These are phyloP conservation scores for Cottoperca gobio DNA, from an alignment of 2,797 vertebrate species.

Conservation along the genomic window DNA sequence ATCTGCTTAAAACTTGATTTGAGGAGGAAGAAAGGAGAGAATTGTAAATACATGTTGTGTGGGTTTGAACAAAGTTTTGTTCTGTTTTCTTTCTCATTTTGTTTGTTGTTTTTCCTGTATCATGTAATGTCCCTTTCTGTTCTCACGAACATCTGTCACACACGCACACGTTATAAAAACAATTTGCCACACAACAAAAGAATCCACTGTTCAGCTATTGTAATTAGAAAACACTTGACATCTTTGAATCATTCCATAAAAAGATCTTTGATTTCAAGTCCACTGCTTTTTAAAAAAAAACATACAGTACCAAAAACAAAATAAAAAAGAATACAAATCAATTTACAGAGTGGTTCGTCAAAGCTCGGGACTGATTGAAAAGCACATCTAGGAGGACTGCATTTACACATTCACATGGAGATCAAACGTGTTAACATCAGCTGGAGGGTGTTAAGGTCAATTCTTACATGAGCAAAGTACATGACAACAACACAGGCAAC, in stretches of 20 bases:
- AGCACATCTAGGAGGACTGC: constrained; percentile 15
- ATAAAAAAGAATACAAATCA: constrained; percentile 43
- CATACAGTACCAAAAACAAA: constrained; percentile 57
- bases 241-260: constrained; percentile 63
- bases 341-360: constrained; percentile 25
- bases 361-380: constrained; percentile 19
- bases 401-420: constrained; percentile 34
- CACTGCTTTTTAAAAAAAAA: constrained; percentile 15
- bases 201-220: constrained; percentile 34
- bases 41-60: neutral
- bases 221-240: constrained; percentile 69
- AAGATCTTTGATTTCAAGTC: constrained; percentile 50
- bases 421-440: constrained; percentile 7
- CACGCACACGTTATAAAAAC: neutral
- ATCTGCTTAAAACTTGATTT: neutral
- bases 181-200: neutral
- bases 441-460: neutral
- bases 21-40: constrained; percentile 8
- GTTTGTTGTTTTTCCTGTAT: constrained; percentile 14
- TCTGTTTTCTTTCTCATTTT: neutral
- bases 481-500: constrained; percentile 35
- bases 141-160: neutral
- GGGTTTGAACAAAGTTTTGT: neutral
- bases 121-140: neutral
- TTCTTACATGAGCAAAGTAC: constrained; percentile 3